Evolutionary conservation across 92 coral and sea anemone species (phyloP).

Genomic region (Porites rus): DNA sequence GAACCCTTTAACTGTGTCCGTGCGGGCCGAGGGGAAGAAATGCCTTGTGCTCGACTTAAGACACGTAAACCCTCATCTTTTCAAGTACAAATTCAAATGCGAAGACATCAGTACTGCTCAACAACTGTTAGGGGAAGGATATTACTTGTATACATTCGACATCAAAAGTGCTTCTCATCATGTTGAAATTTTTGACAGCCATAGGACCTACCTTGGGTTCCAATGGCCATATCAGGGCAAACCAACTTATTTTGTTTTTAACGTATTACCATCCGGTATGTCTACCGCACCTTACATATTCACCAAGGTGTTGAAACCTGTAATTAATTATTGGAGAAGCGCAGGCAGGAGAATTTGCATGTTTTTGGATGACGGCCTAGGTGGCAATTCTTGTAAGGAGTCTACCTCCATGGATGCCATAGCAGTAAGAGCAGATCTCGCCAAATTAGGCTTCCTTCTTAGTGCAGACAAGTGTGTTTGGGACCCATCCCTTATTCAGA

Average conservation of each 20-base stretch:
- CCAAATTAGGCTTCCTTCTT: conserved; percentile 9
- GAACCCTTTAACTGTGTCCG: conserved; percentile 48
- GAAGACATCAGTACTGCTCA: conserved; percentile 24
- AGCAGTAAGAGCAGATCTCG: neutral
- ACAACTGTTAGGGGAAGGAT: neutral
- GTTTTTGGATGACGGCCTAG: too few species aligned
- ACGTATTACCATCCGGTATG: neutral
- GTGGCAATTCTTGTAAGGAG: neutral
- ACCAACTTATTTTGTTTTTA: conserved; percentile 8
- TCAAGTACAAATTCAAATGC: conserved; percentile 27
- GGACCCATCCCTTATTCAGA: conserved; percentile 28
- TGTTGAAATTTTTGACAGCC: neutral
- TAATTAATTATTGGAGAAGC: neutral
- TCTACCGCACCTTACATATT: conserved; percentile 17
- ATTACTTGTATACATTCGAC: conserved; percentile 19
- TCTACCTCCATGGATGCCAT: neutral
- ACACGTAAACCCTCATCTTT: conserved; percentile 60
- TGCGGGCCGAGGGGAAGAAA: conserved; percentile 48
- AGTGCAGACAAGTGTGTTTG: conserved; percentile 37
- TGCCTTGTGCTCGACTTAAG: conserved; percentile 59
- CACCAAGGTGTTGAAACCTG: neutral
- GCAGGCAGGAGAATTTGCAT: neutral
- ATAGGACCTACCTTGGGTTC: too few species aligned
- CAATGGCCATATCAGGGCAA: too few species aligned
- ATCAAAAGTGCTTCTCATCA: conserved; percentile 25